These are phyloP conservation scores for Scaptodrosophila latifasciaeformis DNA, from an alignment of 2,888 invertebrate genomes.

Conservation along the genomic window DNA sequence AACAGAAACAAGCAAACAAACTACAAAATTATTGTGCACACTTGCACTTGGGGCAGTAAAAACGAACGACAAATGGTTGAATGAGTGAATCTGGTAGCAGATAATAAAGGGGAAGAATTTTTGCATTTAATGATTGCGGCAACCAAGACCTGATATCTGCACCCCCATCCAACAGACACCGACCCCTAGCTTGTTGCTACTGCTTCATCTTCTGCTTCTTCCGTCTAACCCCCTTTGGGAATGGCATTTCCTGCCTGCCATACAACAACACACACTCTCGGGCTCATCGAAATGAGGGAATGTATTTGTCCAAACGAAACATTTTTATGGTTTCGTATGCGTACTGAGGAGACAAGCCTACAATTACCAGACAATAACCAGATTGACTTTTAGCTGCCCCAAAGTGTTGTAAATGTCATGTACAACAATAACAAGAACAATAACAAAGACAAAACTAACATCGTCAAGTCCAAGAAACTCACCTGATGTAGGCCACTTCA, in stretches of 20 bases:
- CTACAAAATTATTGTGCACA: no score
- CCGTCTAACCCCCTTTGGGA: background rate
- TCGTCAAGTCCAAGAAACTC: slow-evolving; percentile 55
- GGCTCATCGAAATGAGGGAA: slow-evolving; percentile 8
- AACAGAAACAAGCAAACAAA: no score
- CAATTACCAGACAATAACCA: slow-evolving; percentile 49
- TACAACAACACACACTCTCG: background rate
- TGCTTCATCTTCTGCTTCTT: no score
- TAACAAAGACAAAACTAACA: background rate
- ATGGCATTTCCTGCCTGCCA: background rate
- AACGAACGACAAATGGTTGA: background rate
- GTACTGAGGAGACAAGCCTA: slow-evolving; percentile 7
- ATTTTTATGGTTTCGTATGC: slow-evolving; percentile 59
- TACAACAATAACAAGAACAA: slow-evolving; percentile 8
- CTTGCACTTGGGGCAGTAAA: background rate
- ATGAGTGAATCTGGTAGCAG: slow-evolving; percentile 5
- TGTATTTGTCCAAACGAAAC: no score
- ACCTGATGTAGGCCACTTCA: slow-evolving; percentile 87
- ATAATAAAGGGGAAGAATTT: slow-evolving; percentile 2
- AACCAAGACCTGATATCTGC: background rate
- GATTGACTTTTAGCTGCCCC: slow-evolving; percentile 55
- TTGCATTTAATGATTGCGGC: background rate
- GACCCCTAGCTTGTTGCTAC: no score
- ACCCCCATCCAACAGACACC: no score
- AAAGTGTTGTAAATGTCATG: slow-evolving; percentile 55